These are phyloP conservation scores for Euthynnus affinis DNA, from an alignment of 2,797 vertebrate genomes.

Conservation along the genomic window DNA sequence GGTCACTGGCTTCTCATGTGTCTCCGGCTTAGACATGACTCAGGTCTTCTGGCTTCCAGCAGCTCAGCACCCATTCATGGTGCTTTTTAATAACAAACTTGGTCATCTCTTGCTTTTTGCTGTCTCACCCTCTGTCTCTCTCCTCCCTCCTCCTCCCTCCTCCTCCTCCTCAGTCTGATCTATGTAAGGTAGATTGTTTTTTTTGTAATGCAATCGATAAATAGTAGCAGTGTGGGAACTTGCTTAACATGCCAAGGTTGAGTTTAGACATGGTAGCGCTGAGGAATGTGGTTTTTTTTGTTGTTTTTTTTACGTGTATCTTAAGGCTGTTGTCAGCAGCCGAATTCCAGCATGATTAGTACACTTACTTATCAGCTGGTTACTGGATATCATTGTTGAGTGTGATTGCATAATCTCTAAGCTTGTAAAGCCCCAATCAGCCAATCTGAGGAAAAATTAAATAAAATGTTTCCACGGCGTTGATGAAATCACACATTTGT, in stretches of 20 bases:
- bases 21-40: constrained; percentile 43
- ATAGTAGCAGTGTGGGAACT: constrained; percentile 43
- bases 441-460: background rate
- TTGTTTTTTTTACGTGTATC: constrained; percentile 63
- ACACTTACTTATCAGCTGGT: constrained; percentile 60
- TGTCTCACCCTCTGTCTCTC: constrained; percentile 11
- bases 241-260: constrained; percentile 28
- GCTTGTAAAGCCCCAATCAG: constrained; percentile 17
- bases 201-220: no score
- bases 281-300: constrained; percentile 65
- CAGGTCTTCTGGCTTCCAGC: constrained; percentile 28
- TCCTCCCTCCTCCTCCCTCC: background rate
- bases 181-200: background rate
- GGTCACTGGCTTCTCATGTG: constrained; percentile 37
- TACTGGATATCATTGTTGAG: constrained; percentile 57
- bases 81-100: constrained; percentile 59
- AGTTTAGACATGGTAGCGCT: constrained; percentile 24
- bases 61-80: constrained; percentile 31
- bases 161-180: background rate
- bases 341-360: constrained; percentile 64
- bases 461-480: constrained; percentile 11
- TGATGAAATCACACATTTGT: constrained; percentile 34
- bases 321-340: constrained; percentile 37
- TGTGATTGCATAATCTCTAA: constrained; percentile 61
- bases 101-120: constrained; percentile 28